Base-by-base conservation (phyloP, 2,888 invertebrate genomes). In the Catocala nupta region DNA sequence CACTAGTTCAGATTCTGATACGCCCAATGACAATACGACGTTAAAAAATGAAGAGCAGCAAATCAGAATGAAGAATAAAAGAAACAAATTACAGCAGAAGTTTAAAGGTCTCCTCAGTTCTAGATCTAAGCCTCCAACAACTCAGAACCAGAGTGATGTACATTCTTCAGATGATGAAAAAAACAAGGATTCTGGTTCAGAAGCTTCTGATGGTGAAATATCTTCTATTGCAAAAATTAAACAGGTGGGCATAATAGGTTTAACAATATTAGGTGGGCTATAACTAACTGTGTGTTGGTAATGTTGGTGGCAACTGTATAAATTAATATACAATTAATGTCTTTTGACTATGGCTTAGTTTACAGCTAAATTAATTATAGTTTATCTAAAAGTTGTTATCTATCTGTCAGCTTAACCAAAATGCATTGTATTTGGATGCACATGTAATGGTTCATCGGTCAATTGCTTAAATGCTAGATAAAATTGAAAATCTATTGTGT, bases 81-180 rank as follows among this genome's bases (percentile, higher is more conserved):
- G 80, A 45, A 84, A 78, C 58, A 90, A 87, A 66, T 50, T 94
- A 3, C 84, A 78, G 66, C 78, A 91, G 25, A 94, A 92, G 69
- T 94, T 94, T 63, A 82, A 87, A 75, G 82, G 73, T 42, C 70
- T 92, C 2, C 63, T 87, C 8, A 77, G 69, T 34, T 83, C 85
- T n/a, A 77, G 85, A 68, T 69, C 50, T 4, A 86, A 83, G 65
- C 71, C 65, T 3, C 5, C 36, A 16, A 13, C 42, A 10, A 3
- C 54, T 16, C 44, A 64, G 49, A 67, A 63, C 51, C 54, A 54
- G 8, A 59, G 44, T 63, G 66, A 70, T 52, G 66, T 67, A 42
- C 42, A 48, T 11, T 57, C 76, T 52, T 66, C 71, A 11, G 59
- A 61, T n/a, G 54, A 59, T n/a, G 68, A 59, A 12, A 63, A 62